Conservation (phyloP, 23 tunicate species). For the Trididemnum miniatum region DNA sequence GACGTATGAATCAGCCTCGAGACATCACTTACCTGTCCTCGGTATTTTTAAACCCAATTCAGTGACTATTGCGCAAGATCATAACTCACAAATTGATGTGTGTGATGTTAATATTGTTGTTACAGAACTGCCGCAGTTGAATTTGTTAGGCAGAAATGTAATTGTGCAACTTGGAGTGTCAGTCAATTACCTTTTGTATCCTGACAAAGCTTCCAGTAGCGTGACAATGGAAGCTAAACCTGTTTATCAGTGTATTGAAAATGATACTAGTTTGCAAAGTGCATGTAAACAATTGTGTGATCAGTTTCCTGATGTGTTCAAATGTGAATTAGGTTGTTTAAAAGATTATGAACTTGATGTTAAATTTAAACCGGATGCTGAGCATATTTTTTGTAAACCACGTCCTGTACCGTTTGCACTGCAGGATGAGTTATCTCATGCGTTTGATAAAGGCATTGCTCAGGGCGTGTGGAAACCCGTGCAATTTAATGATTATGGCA, state of each 20-base stretch:
- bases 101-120: conserved; percentile 5
- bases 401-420: conserved; percentile 22
- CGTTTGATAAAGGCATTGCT: conserved; percentile 19
- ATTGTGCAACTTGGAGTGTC: conserved; percentile 18
- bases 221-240: neutral
- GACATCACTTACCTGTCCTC: conserved; percentile 19
- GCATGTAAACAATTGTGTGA: conserved; percentile 23
- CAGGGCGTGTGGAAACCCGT: conserved; percentile 25
- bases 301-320: conserved; percentile 17
- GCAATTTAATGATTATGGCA: conserved; percentile 28
- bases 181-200: conserved; percentile 1
- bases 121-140: conserved; percentile 5
- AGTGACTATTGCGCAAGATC: neutral
- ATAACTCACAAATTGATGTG: neutral
- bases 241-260: conserved; percentile 13
- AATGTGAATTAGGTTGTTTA: conserved; percentile 6
- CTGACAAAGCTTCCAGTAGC: neutral
- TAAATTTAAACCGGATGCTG: conserved; percentile 1
- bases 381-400: neutral
- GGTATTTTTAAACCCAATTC: conserved; percentile 5
- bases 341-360: conserved; percentile 29
- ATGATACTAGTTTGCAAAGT: conserved; percentile 1
- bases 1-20: conserved; percentile 9
- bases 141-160: conserved; percentile 6
- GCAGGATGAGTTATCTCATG: conserved; percentile 12